Base-by-base conservation (phyloP, 2,113 vertebrate genomes). In the Oncorhynchus mykiss region DNA sequence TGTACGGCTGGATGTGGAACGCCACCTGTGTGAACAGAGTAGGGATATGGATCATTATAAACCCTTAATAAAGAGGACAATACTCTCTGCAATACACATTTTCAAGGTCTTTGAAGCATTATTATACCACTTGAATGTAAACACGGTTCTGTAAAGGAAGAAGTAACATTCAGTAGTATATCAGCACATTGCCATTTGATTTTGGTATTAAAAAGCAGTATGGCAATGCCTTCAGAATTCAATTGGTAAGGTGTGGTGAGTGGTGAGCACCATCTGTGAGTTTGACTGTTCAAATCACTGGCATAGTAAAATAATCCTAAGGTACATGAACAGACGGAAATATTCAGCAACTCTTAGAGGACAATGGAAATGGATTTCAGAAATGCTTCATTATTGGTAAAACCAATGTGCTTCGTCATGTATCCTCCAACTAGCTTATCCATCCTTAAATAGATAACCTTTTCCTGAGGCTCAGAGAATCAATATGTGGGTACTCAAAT, bases 1-100 rank as follows among this genome's bases (percentile, higher is more conserved):
- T 94, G 92, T 96, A 97, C 1, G 95, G 94, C 89, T 96, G 94
- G 76, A 96, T 95, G 81, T 96, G 96, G 88, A 97, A 97, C 73
- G 95, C 93, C 90, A 96, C 96, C 96, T 97, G 91, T 54, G 86
- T 73, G 67, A n/a, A 79, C 9, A 86, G 49, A 79, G 11, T 18
- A 9, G 7, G 57, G 71, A 72, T 0, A 1, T 39, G 25, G 64
- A 13, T 9, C 16, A 68, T 39, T 20, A 34, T 27, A 27, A 54
- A 18, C 64, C 12, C 51, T 54, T 18, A 54, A 25, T 13, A 22
- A 54, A n/a, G 67, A 45, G 66, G 66, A 31, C 29, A 31, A 27
- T 14, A 7, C 22, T 83, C 57, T 5, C 60, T 24, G 65, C 1
- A 72, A 77, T 29, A 51, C 18, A 75, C 59, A 75, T 29, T 75